Evolutionary conservation across 2,888 invertebrate species (phyloP).

Genomic region (Mythimna pallens): DNA sequence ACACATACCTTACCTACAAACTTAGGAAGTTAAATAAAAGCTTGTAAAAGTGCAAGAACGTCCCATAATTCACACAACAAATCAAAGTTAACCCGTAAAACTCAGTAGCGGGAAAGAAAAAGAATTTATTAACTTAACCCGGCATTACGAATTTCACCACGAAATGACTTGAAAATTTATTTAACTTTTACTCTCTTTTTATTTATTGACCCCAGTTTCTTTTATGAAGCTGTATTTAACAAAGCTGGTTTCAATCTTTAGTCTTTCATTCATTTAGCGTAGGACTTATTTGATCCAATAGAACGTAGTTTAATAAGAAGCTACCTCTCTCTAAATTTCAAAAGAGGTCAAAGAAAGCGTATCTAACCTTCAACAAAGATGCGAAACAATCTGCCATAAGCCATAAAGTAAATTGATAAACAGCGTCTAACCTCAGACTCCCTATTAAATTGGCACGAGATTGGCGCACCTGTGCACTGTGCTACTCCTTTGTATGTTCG

Average conservation of each 20-base stretch:
- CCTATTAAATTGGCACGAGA: slow-evolving; percentile 31
- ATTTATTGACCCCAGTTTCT: slow-evolving; percentile 13
- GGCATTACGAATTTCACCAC: slow-evolving; percentile 12
- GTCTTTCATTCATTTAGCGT: background rate
- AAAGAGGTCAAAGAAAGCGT: slow-evolving; percentile 72
- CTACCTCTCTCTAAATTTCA: slow-evolving; percentile 44
- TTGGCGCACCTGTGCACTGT: background rate
- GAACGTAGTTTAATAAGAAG: slow-evolving; percentile 1
- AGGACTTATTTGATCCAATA: slow-evolving; percentile 7
- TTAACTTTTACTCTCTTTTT: slow-evolving; percentile 32
- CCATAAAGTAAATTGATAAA: slow-evolving; percentile 54
- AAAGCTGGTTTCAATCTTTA: background rate
- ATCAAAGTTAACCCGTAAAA: slow-evolving; percentile 22
- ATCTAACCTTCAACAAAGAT: slow-evolving; percentile 57
- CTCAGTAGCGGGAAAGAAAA: background rate
- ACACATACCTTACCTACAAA: too few relatives aligned
- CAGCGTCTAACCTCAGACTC: slow-evolving; percentile 34
- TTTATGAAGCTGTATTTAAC: slow-evolving; percentile 20
- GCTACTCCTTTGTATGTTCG: background rate
- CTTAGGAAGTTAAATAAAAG: background rate
- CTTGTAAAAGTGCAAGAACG: background rate
- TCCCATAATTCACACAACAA: slow-evolving; percentile 2
- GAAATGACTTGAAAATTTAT: slow-evolving; percentile 25
- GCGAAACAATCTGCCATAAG: slow-evolving; percentile 50
- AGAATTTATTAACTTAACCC: slow-evolving; percentile 20